Evolutionary conservation across 2,797 vertebrate genomes (phyloP).

Genomic region (Macrochelys suwanniensis): DNA sequence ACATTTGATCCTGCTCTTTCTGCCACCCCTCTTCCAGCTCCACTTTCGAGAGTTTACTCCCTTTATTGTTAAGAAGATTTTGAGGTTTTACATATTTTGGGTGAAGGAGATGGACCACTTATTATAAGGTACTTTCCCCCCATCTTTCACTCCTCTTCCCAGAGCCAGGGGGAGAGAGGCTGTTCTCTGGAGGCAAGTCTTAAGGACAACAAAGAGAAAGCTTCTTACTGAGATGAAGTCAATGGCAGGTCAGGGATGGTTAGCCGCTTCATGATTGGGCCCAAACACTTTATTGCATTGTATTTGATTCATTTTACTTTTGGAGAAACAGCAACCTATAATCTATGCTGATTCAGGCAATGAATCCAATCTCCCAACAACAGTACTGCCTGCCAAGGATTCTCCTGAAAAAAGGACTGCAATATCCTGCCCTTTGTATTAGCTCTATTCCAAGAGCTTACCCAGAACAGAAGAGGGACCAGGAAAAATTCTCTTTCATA

Average conservation of each 20-base stretch:
- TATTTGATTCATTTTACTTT: background rate
- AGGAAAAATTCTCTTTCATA: fast-evolving
- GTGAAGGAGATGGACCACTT: background rate
- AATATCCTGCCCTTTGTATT: background rate
- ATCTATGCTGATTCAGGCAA: background rate
- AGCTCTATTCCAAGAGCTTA: background rate
- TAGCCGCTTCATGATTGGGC: background rate
- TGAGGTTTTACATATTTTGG: background rate
- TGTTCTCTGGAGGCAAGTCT: background rate
- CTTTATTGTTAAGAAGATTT: background rate
- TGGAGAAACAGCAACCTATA: background rate
- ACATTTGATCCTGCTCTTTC: background rate
- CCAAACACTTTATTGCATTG: background rate
- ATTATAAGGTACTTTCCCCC: background rate
- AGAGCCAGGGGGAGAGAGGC: background rate
- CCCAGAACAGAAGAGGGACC: background rate
- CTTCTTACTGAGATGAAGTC: background rate
- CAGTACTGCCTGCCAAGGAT: background rate
- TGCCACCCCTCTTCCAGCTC: background rate
- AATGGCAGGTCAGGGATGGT: background rate
- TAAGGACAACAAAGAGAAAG: background rate
- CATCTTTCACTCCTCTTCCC: background rate
- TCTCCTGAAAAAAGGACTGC: background rate
- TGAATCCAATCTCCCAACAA: background rate
- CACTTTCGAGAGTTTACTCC: background rate